phyloP scores from a whole-genome alignment of 2,113 vertebrate genomes.

The Erythrocercus mccallii region DNA sequence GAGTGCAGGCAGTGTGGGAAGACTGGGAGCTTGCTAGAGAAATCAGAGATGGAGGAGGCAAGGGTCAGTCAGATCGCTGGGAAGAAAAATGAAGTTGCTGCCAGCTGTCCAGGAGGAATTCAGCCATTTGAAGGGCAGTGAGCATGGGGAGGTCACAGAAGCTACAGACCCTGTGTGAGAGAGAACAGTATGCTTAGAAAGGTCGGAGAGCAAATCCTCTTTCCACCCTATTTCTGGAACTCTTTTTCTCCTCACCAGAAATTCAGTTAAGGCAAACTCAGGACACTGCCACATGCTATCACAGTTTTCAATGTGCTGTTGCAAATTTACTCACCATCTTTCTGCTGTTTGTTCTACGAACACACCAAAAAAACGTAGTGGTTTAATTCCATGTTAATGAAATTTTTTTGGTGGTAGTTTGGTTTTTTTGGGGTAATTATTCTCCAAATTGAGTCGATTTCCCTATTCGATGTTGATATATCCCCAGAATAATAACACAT shows the following conservation, averaged over 20 bases:
- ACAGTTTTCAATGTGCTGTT: neutral
- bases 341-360: neutral
- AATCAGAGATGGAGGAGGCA: neutral
- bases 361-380: neutral
- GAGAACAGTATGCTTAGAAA: neutral
- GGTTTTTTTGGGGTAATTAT: neutral
- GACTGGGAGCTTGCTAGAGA: neutral
- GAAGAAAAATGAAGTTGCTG: neutral
- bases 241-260: neutral
- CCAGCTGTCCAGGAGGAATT: neutral
- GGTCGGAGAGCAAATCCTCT: neutral
- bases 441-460: neutral
- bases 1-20: neutral
- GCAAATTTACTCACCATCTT: accelerated
- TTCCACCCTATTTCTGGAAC: neutral
- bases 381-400: neutral
- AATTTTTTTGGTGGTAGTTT: neutral
- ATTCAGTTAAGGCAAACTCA: neutral
- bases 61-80: neutral
- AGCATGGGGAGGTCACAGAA: neutral
- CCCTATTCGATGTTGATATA: neutral
- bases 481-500: neutral
- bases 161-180: neutral
- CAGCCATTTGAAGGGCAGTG: neutral
- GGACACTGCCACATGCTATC: neutral